phyloP scores from a whole-genome alignment of 53 echinoderm and acorn worm genomes.

The Pentamera pediparva region DNA sequence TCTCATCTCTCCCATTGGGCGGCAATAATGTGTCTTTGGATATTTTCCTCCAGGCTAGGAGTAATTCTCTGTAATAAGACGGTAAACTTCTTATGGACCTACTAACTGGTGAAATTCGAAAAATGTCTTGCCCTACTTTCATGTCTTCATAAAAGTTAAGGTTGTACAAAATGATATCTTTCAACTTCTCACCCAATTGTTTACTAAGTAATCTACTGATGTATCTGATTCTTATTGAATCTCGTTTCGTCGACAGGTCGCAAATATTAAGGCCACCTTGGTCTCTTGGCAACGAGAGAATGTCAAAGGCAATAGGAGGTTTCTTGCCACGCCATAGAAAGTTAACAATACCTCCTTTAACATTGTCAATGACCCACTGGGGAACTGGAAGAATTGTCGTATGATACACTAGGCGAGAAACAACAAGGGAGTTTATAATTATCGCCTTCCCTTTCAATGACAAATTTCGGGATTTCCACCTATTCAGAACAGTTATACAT shows the following conservation, averaged over 20 bases:
- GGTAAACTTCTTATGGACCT: background rate
- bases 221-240: background rate
- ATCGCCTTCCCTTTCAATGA: background rate
- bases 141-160: background rate
- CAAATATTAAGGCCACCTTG: background rate
- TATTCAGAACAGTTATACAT: background rate
- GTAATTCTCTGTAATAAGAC: background rate
- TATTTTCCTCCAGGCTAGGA: background rate
- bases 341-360: background rate
- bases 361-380: background rate
- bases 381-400: background rate
- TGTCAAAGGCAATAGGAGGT: background rate
- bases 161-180: background rate
- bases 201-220: background rate
- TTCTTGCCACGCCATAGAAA: background rate
- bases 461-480: background rate
- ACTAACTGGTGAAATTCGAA: background rate
- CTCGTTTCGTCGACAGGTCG: background rate
- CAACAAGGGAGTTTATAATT: background rate
- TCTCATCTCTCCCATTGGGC: background rate
- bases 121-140: background rate
- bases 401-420: background rate
- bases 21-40: background rate
- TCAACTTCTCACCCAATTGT: background rate
- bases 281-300: background rate